Conservation (phyloP, 2,113 vertebrate genomes). For the Monopterus albus region DNA sequence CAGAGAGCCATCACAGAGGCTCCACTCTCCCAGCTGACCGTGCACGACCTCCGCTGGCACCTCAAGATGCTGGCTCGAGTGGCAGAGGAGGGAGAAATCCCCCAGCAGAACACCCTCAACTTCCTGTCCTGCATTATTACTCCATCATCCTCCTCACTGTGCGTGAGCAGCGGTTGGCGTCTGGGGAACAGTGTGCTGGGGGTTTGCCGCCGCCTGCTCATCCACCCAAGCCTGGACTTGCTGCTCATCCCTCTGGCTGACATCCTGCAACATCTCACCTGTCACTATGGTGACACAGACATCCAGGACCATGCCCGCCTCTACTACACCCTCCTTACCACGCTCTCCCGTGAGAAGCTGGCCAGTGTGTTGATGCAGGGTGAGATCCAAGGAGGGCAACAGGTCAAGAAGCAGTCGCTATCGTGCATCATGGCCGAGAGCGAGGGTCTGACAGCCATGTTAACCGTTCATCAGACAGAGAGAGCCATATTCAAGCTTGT, state of each 20-base stretch:
- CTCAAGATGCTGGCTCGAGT: conserved; percentile 84
- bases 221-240: conserved; percentile 73
- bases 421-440: conserved; percentile 85
- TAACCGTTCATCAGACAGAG: conserved; percentile 81
- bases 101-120: conserved; percentile 71
- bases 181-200: conserved; percentile 83
- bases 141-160: conserved; percentile 68
- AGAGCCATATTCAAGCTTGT: conserved; percentile 71
- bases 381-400: conserved; percentile 64
- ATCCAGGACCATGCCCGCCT: conserved; percentile 87
- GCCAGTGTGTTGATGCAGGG: conserved; percentile 72
- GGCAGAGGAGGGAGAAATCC: conserved; percentile 78
- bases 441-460: conserved; percentile 78
- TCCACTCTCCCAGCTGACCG: conserved; percentile 43
- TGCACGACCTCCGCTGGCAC: conserved; percentile 81
- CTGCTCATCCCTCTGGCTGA: conserved; percentile 79
- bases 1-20: conserved; percentile 76
- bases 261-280: conserved; percentile 83
- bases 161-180: conserved; percentile 78
- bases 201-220: conserved; percentile 84
- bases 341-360: conserved; percentile 86
- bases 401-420: conserved; percentile 78
- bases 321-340: conserved; percentile 89
- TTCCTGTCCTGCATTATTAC: conserved; percentile 79
- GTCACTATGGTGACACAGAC: conserved; percentile 84